Base-by-base conservation (phyloP, 1,140 invertebrate genomes). In the Drosophila asahinai region DNA sequence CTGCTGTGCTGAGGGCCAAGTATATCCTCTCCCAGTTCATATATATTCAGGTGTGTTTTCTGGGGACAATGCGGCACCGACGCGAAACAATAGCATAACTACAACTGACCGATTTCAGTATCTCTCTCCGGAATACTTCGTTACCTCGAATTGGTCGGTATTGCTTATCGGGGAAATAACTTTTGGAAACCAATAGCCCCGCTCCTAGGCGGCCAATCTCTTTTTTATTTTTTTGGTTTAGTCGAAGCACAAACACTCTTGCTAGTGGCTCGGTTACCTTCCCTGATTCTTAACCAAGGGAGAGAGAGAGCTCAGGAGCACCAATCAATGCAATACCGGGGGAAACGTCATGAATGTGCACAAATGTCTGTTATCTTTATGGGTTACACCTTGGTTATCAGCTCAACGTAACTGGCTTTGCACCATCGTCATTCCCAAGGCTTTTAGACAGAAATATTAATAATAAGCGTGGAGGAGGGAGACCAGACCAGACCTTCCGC, bases 61-160 rank as follows among this genome's bases (percentile, higher is more conserved):
- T 36, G 49, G 54, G 38, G 45, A 77, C 52, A 81, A 59, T 70
- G 74, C 43, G 73, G 22, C 68, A 63, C 65, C 59, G 70, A 71
- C 67, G 73, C 86, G 77, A 55, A 81, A 62, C 77, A 84, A 90
- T 84, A 76, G 68, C 81, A 84, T 78, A 78, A 78, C 75, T 78
- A 81, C 74, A 78, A 81, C 73, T 78, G 73, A 81, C 52, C 77
- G 63, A 77, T 60, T 83, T 86, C 59, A 15, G 67, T 80, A 51
- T 83, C 66, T 72, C 67, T 74, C 45, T 52, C 54, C 14, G 48
- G 30, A 77, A 68, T 51, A 51, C 66, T 59, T 65, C 77, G 70
- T 71, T 71, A 74, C 47, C 68, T 59, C 65, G 80, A 82, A 82
- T 82, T 72, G 75, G 80, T 81, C 63, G 63, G 63, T 62, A 59